Conservation (phyloP, 2,113 vertebrate genomes). For the Atlantisia rogersi region DNA sequence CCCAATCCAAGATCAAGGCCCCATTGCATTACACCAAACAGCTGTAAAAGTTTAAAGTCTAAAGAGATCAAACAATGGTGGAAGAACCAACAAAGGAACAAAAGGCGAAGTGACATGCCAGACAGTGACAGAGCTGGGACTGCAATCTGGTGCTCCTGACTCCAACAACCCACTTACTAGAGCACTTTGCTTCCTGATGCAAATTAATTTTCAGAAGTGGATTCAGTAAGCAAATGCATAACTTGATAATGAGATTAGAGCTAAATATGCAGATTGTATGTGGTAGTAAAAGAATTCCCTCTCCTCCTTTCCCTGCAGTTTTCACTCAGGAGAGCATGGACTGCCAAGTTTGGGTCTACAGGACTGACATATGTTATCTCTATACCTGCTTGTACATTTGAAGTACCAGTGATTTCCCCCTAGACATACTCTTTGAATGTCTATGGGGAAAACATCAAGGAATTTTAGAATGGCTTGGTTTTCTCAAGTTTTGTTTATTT, state of each 20-base stretch:
- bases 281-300: not conserved
- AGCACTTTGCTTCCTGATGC: not conserved
- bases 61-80: conserved; percentile 23
- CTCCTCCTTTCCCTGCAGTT: not conserved
- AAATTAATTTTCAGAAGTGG: not conserved
- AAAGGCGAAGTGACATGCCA: not conserved
- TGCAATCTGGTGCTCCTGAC: not conserved
- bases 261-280: not conserved
- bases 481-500: conserved; percentile 51
- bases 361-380: conserved; percentile 34
- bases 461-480: conserved; percentile 52
- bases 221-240: not conserved
- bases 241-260: not conserved
- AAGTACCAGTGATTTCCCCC: conserved; percentile 46
- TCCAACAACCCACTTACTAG: not conserved
- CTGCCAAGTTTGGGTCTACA: not conserved
- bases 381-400: conserved; percentile 32
- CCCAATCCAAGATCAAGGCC: not conserved
- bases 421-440: conserved; percentile 55
- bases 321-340: not conserved
- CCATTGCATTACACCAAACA: not conserved
- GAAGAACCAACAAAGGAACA: conserved; percentile 4
- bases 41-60: not conserved
- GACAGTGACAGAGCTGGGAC: not conserved
- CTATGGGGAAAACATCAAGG: conserved; percentile 64